Conservation (phyloP, 1,140 invertebrate species). For the Thalassaphorura encarpata region DNA sequence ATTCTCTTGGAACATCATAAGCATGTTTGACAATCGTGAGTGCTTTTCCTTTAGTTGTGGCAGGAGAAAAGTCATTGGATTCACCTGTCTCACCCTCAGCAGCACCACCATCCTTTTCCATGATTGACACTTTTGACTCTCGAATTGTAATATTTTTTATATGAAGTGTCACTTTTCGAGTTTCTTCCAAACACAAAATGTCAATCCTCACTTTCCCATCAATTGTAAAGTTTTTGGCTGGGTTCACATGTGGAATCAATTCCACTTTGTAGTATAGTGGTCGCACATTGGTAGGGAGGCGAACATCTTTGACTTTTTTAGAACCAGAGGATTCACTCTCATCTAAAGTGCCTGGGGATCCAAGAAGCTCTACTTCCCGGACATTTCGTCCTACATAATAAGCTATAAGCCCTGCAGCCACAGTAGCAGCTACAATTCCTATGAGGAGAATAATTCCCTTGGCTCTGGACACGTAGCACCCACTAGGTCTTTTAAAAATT, state of each 20-base stretch:
- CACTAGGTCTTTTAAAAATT: conserved; percentile 18
- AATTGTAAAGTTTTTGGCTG: conserved; percentile 62
- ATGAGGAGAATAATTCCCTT: conserved; percentile 15
- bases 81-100: not conserved
- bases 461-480: conserved; percentile 24
- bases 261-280: conserved; percentile 58
- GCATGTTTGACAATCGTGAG: conserved; percentile 13
- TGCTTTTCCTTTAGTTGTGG: not conserved
- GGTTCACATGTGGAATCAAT: conserved; percentile 54
- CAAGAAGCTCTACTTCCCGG: not conserved
- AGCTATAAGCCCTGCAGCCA: conserved; percentile 20
- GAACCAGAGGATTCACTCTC: not conserved
- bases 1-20: conserved; percentile 26
- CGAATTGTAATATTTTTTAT: conserved; percentile 54
- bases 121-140: conserved; percentile 43
- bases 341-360: not conserved
- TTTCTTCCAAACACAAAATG: conserved; percentile 52
- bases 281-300: conserved; percentile 52
- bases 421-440: conserved; percentile 6
- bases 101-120: conserved; percentile 15
- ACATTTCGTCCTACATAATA: conserved; percentile 9
- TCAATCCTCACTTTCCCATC: conserved; percentile 57
- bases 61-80: not conserved
- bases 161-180: conserved; percentile 64
- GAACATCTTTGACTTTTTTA: conserved; percentile 43